Conservation (phyloP, 2,797 vertebrate species). For the Ambastaia sidthimunki region DNA sequence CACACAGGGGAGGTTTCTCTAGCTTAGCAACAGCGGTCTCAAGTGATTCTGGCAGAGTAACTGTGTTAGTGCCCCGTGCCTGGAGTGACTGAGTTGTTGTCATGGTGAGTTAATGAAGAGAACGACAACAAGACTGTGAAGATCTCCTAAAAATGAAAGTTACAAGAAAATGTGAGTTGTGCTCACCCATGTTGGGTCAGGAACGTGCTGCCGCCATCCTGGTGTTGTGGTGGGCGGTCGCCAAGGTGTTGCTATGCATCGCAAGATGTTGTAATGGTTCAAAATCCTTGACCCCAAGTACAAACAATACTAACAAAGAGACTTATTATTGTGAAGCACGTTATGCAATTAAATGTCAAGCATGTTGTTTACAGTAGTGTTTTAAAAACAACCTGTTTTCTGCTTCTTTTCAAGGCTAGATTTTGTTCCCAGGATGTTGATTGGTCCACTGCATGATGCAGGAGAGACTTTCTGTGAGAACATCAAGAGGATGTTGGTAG, state of each 20-base stretch:
- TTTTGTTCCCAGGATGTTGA: neutral
- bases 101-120: constrained; percentile 39
- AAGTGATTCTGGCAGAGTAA: constrained; percentile 24
- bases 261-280: too few species aligned
- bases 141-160: constrained; percentile 2
- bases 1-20: constrained; percentile 56
- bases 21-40: constrained; percentile 55
- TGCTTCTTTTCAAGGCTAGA: neutral
- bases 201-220: too few species aligned
- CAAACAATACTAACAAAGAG: too few species aligned
- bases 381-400: too few species aligned
- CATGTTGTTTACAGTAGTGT: too few species aligned
- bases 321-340: too few species aligned
- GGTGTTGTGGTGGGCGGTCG: too few species aligned
- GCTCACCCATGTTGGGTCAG: too few species aligned
- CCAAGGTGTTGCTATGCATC: too few species aligned
- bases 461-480: neutral
- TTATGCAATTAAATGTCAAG: too few species aligned
- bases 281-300: too few species aligned
- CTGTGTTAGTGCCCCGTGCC: constrained; percentile 12
- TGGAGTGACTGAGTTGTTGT: constrained; percentile 32
- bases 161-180: neutral
- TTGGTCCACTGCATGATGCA: neutral
- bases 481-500: neutral
- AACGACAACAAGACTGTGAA: constrained; percentile 24